Percentiles rank a stretch among this genome's conserved stretches.
Evolutionary conservation across 2,113 vertebrate genomes (phyloP).

Genomic region (Chaenogobius annularis): DNA sequence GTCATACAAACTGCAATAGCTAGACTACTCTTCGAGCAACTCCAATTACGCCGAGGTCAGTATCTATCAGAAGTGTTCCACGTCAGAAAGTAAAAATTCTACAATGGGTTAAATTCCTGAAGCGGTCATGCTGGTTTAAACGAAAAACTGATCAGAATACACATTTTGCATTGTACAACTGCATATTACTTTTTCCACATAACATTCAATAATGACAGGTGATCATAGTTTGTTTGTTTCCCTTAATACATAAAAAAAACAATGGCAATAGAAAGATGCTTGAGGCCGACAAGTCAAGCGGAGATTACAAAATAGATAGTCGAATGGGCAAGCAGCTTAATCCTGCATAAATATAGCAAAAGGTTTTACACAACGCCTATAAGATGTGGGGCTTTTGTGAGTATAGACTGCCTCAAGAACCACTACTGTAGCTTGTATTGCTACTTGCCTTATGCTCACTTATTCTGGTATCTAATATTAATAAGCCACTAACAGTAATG

Average conservation of each 20-base stretch:
- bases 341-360: neutral
- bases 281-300: conserved; percentile 23
- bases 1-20: neutral
- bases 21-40: neutral
- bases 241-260: neutral
- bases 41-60: neutral
- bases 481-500: neutral
- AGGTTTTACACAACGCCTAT: conserved; percentile 22
- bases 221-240: neutral
- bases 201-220: too few species aligned
- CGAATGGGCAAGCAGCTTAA: conserved; percentile 20
- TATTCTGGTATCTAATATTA: conserved; percentile 13
- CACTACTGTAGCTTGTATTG: conserved; percentile 24
- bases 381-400: conserved; percentile 22
- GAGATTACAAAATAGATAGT: conserved; percentile 37
- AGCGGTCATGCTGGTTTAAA: neutral
- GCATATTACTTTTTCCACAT: neutral
- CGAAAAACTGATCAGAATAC: neutral
- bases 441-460: conserved; percentile 17
- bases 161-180: neutral
- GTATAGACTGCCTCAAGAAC: conserved; percentile 24
- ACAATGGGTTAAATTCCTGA: conserved; percentile 21
- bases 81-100: neutral
- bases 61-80: neutral
- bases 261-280: neutral